Evolutionary conservation across 2,888 invertebrate species (phyloP).

Genomic region (Melangyna quadrimaculata): DNA sequence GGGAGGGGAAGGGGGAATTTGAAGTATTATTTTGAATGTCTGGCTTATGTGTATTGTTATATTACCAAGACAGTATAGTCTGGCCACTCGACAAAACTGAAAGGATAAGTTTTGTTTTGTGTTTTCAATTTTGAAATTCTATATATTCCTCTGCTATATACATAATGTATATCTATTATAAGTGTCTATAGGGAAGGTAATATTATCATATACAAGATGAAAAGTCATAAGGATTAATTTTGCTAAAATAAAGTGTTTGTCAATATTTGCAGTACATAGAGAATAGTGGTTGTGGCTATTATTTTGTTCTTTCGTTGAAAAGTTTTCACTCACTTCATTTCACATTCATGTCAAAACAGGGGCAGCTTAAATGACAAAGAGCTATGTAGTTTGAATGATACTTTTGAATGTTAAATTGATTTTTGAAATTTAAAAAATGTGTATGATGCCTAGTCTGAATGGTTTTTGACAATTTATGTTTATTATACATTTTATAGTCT

Average conservation of each 20-base stretch:
- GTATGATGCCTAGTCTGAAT: neutral
- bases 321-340: neutral
- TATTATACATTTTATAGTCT: no score
- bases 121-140: conserved; percentile 15
- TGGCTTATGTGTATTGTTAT: neutral
- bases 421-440: neutral
- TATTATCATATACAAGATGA: neutral
- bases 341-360: neutral
- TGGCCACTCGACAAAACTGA: neutral
- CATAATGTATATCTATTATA: no score
- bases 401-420: neutral
- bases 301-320: neutral
- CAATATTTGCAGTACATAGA: conserved; percentile 8
- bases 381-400: neutral
- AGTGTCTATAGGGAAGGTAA: neutral
- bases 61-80: neutral
- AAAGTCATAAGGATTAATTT: conserved; percentile 47
- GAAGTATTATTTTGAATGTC: neutral
- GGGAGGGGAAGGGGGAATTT: neutral
- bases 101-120: conserved; percentile 45
- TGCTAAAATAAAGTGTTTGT: conserved; percentile 7
- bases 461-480: neutral
- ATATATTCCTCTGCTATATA: no score
- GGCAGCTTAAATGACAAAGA: neutral
- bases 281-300: neutral